Evolutionary conservation across 1,140 invertebrate species (phyloP), one percentile per base, ranked within the genome.

Genomic region (Drosophila ercepeae): DNA sequence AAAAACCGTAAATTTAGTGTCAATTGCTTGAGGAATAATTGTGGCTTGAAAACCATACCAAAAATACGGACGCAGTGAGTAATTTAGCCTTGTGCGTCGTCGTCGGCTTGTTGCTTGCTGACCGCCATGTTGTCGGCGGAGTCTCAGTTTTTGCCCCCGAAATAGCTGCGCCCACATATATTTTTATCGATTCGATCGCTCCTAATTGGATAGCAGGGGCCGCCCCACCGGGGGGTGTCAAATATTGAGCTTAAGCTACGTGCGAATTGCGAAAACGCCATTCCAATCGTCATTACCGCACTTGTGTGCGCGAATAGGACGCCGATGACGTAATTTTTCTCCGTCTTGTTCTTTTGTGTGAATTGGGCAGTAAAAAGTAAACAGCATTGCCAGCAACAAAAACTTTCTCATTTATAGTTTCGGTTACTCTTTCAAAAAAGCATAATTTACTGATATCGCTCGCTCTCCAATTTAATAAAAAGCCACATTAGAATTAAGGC

Each of bases 321-420:
- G 81, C 81, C 78, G 81, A 86, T 86, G 81, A 86, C 81, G 81
- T 86, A 86, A 86, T 86, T 79, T 52, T 60, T 73, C 50, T 72
- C 57, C 68, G 63, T 57, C 68, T 65, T 57, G 51, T 45, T 55
- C 32, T 58, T 54, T 39, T 39, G 36, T 53, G 41, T 60, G 60
- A 70, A 45, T 60, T 48, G 14, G 58, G 29, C 51, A 78, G 59
- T 61, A 49, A 69, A 75, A 75, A 63, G 16, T 49, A 39, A 42
- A 29, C 44, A 52, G 73, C 73, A 51, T 75, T 75, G 73, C 73
- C 73, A 75, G 64, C 68, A 54, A 57, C 21, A 57, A 72, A 64
- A 60, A 50, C 53, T 60, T 63, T 46, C 39, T 42, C 16, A 16
- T 16, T 16, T 19, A 14, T 16, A 18, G 48, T 55, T 67, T 74